Evolutionary conservation across 2,113 vertebrate species (phyloP).

Genomic region (Drymodes brunneopygia): DNA sequence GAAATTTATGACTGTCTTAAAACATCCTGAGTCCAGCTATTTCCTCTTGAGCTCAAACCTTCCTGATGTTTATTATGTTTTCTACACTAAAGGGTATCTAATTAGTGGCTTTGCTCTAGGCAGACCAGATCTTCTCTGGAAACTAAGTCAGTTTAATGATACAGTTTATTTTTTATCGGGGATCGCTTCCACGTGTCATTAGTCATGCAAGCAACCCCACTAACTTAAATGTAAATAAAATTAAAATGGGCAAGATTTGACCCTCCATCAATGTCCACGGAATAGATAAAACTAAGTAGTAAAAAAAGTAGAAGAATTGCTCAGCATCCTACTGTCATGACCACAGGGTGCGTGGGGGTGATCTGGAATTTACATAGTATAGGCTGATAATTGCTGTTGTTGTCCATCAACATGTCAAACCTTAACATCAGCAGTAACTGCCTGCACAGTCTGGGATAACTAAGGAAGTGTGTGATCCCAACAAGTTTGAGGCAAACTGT

Average conservation of each 20-base stretch:
- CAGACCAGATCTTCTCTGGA: background rate
- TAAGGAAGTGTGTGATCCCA: background rate
- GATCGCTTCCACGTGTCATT: background rate
- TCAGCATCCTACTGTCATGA: background rate
- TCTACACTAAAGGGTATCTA: background rate
- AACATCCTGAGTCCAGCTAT: background rate
- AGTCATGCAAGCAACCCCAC: background rate
- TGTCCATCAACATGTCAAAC: background rate
- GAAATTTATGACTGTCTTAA: background rate
- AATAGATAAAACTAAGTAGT: background rate
- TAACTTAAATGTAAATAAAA: background rate
- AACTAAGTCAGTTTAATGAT: background rate
- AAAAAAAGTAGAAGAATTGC: background rate
- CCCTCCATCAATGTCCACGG: background rate
- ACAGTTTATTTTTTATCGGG: background rate
- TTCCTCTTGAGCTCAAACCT: background rate
- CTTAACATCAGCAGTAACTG: background rate
- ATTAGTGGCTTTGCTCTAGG: background rate
- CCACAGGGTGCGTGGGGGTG: background rate
- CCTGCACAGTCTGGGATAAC: background rate
- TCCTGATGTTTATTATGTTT: background rate
- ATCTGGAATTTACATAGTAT: background rate
- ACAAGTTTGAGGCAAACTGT: background rate
- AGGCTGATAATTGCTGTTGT: background rate
- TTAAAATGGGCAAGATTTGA: background rate